Base-by-base conservation (phyloP, 1,140 invertebrate species). In the Geopemphigus sp. region DNA sequence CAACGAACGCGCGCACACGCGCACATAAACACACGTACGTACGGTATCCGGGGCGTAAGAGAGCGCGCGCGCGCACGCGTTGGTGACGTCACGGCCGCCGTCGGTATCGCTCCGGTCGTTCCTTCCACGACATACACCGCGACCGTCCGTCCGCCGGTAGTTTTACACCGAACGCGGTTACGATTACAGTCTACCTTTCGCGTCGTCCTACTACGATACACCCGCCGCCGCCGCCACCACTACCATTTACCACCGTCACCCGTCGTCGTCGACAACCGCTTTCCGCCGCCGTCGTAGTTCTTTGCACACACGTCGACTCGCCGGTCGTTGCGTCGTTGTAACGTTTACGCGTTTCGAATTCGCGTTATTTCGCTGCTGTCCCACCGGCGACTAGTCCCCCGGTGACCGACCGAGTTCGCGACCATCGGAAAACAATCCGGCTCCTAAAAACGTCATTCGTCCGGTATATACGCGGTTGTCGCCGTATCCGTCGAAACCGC, bases 81-180 rank as follows among this genome's bases (percentile, higher is more conserved):
- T 19, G 72, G 72, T 74, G 72, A 61, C 56, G 73, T 76, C 56
- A 76, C 73, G 73, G 73, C 73, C 73, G 56, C 73, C 73, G 57
- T 61, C 57, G 45, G 57, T 78, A 63, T 78, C 74, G 74, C 74
- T 39, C 57, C 74, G 74, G 74, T 78, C 74, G 74, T 24, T 26
- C 24, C 3, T 57, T 63, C 39, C 74, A 29, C 39, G 11, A 39
- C 32, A 17, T 54, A 11, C n/a, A 17, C n/a, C 73, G 14, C 39
- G 57, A 17, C 47, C 57, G 39, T 17, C 57, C 57, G 45, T 14
- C 74, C 74, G 47, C 57, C 74, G 63, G 74, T 78, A 78, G 74
- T 78, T 76, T 76, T 59, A 76, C 73, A 76, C 73, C 39, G 73
- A 57, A 59, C 73, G 56, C 56, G 54, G 73, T 59, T 59, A 76